These are phyloP conservation scores for Chaunax sp. DNA, from an alignment of 2,797 vertebrate genomes.

Conservation along the genomic window DNA sequence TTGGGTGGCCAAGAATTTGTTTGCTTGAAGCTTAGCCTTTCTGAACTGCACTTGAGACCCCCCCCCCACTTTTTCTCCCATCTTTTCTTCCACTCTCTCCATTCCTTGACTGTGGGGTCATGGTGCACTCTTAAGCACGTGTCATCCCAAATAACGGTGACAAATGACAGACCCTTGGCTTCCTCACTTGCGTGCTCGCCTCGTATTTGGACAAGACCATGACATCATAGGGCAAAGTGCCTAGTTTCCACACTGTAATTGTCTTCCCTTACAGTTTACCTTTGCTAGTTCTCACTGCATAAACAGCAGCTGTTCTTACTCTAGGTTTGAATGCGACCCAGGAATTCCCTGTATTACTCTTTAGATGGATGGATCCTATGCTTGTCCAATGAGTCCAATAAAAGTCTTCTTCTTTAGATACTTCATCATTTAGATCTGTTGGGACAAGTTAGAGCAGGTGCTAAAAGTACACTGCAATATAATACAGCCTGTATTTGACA, in stretches of 20 bases:
- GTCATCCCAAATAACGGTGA: conserved; percentile 77
- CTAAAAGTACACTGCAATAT: conserved; percentile 40
- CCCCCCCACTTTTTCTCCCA: conserved; percentile 22
- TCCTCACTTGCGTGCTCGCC: conserved; percentile 50
- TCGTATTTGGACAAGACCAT: conserved; percentile 74
- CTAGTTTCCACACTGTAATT: conserved; percentile 70
- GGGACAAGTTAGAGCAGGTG: conserved; percentile 54
- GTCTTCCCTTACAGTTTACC: conserved; percentile 60
- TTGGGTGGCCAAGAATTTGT: conserved; percentile 36
- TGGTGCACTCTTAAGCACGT: conserved; percentile 61
- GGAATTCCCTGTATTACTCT: conserved; percentile 72
- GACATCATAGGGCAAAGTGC: conserved; percentile 80
- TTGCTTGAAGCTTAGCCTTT: conserved; percentile 47
- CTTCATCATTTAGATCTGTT: conserved; percentile 69
- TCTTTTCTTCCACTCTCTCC: conserved; percentile 56
- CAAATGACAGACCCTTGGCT: conserved; percentile 73
- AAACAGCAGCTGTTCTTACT: conserved; percentile 71
- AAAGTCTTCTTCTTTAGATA: conserved; percentile 70
- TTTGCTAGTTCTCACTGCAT: conserved; percentile 58
- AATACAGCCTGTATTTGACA: conserved; percentile 35
- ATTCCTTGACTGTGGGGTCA: conserved; percentile 78
- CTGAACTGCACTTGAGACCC: conserved; percentile 39
- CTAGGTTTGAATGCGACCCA: conserved; percentile 70
- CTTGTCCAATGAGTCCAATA: conserved; percentile 69
- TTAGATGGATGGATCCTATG: conserved; percentile 75